Evolutionary conservation across 2,797 vertebrate genomes (phyloP).

Genomic region (Eremophila alpestris): DNA sequence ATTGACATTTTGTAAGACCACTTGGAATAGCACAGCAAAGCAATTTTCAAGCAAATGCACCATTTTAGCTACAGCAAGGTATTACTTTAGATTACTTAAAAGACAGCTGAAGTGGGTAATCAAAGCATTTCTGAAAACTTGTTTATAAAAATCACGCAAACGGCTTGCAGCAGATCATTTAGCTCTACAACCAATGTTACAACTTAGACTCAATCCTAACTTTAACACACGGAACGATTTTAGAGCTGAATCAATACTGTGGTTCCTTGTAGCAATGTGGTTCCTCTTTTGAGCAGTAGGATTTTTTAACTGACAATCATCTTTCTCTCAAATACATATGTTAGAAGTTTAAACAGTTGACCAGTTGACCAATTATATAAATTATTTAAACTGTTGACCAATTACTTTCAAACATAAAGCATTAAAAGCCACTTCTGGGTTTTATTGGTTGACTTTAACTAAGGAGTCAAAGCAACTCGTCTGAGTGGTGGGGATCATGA

Average conservation of each 20-base stretch:
- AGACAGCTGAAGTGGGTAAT: neutral
- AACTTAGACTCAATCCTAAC: neutral
- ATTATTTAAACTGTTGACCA: neutral
- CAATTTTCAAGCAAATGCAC: neutral
- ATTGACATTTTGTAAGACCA: neutral
- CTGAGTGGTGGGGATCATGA: neutral
- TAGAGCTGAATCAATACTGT: neutral
- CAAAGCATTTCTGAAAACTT: neutral
- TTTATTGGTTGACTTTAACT: neutral
- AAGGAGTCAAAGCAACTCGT: neutral
- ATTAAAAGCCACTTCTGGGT: neutral
- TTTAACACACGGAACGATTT: neutral
- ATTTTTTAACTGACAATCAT: neutral
- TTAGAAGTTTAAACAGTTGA: neutral
- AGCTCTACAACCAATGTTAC: neutral
- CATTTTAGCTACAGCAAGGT: neutral
- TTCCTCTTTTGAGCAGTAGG: neutral
- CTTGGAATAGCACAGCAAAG: neutral
- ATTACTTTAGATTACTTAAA: neutral
- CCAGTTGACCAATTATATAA: neutral
- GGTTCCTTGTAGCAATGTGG: neutral
- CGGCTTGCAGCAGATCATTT: neutral
- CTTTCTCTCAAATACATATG: neutral
- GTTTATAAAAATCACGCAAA: neutral
- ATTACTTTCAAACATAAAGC: neutral